A percentile compares a stretch with the other conserved stretches of the same genome.
These are phyloP conservation scores for Plagodis dolabraria DNA, from an alignment of 2,888 invertebrate species.

Conservation along the genomic window DNA sequence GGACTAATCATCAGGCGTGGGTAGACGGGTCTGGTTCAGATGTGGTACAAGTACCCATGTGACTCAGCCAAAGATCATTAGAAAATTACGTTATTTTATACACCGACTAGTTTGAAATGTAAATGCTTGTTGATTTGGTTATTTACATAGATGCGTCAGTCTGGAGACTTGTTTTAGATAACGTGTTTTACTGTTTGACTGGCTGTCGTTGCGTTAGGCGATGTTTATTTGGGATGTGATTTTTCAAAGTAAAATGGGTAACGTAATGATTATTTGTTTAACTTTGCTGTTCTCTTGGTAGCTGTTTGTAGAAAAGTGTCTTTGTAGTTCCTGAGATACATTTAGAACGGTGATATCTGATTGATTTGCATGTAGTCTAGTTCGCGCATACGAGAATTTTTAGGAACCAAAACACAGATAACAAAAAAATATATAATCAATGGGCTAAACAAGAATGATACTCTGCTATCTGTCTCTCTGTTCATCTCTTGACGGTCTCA, in stretches of 20 bases:
- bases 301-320: no score
- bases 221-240: conserved; percentile 1
- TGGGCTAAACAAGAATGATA: no score
- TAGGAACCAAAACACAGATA: no score
- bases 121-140: conserved; percentile 6
- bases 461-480: no score
- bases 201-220: background rate
- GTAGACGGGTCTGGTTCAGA: conserved; percentile 53
- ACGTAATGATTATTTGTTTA: no score
- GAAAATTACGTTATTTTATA: conserved; percentile 14
- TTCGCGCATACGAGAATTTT: no score
- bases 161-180: conserved; percentile 6
- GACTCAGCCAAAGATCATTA: conserved; percentile 23
- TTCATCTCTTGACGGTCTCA: no score
- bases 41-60: conserved; percentile 42
- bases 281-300: no score
- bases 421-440: no score
- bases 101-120: conserved; percentile 11
- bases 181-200: background rate
- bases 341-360: no score
- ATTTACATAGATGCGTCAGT: conserved; percentile 18
- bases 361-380: no score
- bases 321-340: no score
- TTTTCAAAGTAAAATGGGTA: background rate
- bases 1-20: conserved; percentile 46